phyloP scores from a whole-genome alignment of 2,113 vertebrate genomes.

The Pseudopodoces humilis region DNA sequence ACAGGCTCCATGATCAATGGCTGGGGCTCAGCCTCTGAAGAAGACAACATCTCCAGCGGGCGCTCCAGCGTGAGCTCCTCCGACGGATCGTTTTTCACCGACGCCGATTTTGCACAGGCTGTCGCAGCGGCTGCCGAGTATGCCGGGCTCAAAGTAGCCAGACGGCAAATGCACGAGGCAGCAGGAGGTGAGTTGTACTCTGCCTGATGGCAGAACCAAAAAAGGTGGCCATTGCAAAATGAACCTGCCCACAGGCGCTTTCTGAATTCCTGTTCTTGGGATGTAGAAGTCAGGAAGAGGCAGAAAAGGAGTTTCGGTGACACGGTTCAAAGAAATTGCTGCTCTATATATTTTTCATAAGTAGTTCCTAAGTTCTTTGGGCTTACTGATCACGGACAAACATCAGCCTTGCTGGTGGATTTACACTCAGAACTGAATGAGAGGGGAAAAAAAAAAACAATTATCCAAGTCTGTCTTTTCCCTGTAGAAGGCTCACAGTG shows the following conservation, averaged over 20 bases:
- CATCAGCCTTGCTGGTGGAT: background rate
- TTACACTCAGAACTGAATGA: background rate
- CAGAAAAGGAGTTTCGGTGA: background rate
- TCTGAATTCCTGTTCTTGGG: background rate
- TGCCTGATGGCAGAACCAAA: fast-evolving
- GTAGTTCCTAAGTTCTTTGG: background rate
- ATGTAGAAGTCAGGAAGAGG: background rate
- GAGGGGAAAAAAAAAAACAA: fast-evolving
- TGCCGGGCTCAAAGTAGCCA: constrained; percentile 88
- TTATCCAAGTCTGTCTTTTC: background rate
- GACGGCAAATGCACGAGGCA: constrained; percentile 86
- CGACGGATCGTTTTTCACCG: constrained; percentile 97
- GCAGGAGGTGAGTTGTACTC: constrained; percentile 63
- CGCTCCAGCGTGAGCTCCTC: constrained; percentile 96
- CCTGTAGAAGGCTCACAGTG: background rate
- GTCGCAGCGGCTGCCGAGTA: constrained; percentile 95
- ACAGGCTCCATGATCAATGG: constrained; percentile 99
- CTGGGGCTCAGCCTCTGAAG: constrained; percentile 97
- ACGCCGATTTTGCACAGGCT: constrained; percentile 97
- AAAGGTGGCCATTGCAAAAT: background rate
- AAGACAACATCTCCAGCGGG: constrained; percentile 95
- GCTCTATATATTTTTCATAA: background rate
- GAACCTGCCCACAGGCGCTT: background rate
- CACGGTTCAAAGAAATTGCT: background rate
- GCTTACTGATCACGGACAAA: background rate